Conservation (phyloP, 2,113 vertebrate species). For the Mesocricetus auratus region DNA sequence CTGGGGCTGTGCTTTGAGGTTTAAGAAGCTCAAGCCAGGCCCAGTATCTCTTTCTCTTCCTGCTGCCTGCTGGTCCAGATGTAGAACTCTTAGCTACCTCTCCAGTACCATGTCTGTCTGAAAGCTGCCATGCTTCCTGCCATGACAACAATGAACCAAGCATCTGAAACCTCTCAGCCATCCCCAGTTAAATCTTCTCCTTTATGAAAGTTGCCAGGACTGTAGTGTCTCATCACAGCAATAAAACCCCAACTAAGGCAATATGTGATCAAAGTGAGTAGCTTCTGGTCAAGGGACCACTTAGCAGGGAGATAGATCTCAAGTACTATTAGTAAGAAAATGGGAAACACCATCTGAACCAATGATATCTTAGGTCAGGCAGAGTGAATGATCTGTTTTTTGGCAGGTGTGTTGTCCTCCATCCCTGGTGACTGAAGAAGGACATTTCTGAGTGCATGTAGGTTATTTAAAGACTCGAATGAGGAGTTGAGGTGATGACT, state of each 20-base stretch:
- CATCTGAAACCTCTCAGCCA: neutral
- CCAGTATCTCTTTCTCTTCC: neutral
- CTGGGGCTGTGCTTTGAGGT: neutral
- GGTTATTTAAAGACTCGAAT: neutral
- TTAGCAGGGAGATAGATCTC: conserved; percentile 4
- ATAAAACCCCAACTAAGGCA: neutral
- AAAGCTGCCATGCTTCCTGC: neutral
- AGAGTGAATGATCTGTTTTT: conserved; percentile 13
- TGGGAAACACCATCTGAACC: neutral
- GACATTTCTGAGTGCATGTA: conserved; percentile 33
- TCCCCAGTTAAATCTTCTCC: neutral
- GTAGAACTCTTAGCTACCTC: neutral
- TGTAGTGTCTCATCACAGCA: neutral
- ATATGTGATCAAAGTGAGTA: conserved; percentile 38
- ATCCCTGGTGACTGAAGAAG: neutral
- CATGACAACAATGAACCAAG: neutral
- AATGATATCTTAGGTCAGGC: neutral
- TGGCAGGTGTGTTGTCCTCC: neutral
- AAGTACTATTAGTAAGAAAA: conserved; percentile 20
- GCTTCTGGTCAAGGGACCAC: neutral
- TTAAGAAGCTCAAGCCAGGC: neutral
- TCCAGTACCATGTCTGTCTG: neutral
- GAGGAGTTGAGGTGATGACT: neutral
- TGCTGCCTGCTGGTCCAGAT: neutral
- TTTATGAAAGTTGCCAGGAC: neutral